Evolutionary conservation across 2,113 vertebrate species (phyloP), one percentile per base, ranked within the genome.

Genomic region (Festucalex cinctus): DNA sequence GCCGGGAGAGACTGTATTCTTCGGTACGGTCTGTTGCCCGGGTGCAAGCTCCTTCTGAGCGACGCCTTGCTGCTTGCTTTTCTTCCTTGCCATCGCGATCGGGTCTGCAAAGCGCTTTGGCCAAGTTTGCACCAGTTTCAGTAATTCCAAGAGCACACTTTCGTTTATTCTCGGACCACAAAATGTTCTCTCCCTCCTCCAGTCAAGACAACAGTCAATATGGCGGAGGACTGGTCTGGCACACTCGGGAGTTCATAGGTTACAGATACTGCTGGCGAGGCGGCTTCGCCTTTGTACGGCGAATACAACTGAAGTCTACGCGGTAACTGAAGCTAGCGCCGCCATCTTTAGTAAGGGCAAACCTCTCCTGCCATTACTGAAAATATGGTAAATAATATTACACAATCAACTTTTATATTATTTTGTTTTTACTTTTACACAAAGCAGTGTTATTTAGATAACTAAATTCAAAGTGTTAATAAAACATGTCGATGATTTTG

Each of bases 141-240:
- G 54, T 48, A 36, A 67, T 82, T 75, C 36, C 57, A 57, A 70
- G 71, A 79, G 73, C 86, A 82, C 85, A 79, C 86, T 91, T 92
- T 91, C 80, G 82, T 68, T 91, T 89, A 83, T 87, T 84, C 79
- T 86, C 69, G 83, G 80, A 89, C 82, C 91, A 83, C 84, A 83
- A 90, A 88, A 88, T 83, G 86, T 86, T 91, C 88, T 85, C 81
- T 89, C 86, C 88, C 86, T 91, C 90, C 91, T 90, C 90, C 90
- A 92, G 90, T 91, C 93, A 93, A 94, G 93, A 95, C 94, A 95
- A 96, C 95, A 95, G 95, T 93, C 93, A 96, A 96, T 95, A 96
- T 96, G 94, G 94, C 95, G 95, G 93, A 92, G 81, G 82, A 85
- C 92, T 95, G 93, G 91, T 90, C 92, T 95, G 93, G 91, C 91